Evolutionary conservation across 2,113 vertebrate species (phyloP), one percentile per base, ranked within the genome.

Genomic region (Hiodon alosoides): DNA sequence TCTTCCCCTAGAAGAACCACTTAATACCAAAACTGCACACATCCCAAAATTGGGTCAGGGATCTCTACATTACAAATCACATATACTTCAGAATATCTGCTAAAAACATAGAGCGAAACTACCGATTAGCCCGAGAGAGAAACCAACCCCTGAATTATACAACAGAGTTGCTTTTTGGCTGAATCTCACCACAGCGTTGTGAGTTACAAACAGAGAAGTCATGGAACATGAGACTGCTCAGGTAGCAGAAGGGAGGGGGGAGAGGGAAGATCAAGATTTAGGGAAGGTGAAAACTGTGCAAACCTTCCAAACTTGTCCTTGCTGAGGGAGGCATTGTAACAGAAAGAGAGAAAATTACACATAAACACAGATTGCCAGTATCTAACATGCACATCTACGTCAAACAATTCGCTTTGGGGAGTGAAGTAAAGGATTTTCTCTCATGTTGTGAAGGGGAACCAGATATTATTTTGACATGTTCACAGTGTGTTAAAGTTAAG

Each of bases 231-330:
- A 92, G 86, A 89, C 87, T 81, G 91, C 86, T 89, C 88, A 91
- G 89, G 91, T 91, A 93, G 90, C 87, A n/a, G 17, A 11, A 67
- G 67, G 61, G 66, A 51, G 17, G 46, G 61, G 64, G 71, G 50
- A 72, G 7, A 59, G 60, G 31, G 90, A 89, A 91, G 87, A 91
- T 93, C 94, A 89, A 90, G 90, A 93, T 95, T 93, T 95, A 92
- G 93, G 96, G 95, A 99, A 98, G 96, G 96, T 98, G 96, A 98
- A 96, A 99, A 99, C 94, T 97, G 96, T 98, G 97, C 97, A 99
- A 99, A 99, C 97, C 97, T 99, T 99, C 97, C 97, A 99, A 95
- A 98, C 96, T 98, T 99, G 96, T 99, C 97, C 97, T 99, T 99
- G 97, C 97, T 99, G 96, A 89, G 94, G 92, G 87, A 93, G 90